These are phyloP conservation scores for Coranthus polyacanthus DNA, from an alignment of 2,797 vertebrate species.

Conservation along the genomic window DNA sequence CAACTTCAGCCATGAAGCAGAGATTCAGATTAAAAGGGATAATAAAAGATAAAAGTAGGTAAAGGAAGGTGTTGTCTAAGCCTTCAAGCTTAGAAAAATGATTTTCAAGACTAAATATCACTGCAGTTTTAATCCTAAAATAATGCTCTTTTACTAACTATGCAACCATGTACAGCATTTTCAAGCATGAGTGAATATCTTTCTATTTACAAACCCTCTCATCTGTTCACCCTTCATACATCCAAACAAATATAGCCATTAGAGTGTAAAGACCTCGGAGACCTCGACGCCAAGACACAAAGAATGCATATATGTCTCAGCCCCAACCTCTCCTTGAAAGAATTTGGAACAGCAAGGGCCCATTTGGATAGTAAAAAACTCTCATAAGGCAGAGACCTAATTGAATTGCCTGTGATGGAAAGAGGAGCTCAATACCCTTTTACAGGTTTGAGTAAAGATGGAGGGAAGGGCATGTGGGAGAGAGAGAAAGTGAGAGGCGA, in stretches of 20 bases:
- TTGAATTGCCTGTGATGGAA: constrained; percentile 78
- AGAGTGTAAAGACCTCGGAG: constrained; percentile 65
- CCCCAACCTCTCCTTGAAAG: constrained; percentile 36
- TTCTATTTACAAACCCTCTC: constrained; percentile 51
- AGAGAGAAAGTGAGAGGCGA: constrained; percentile 53
- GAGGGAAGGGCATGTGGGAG: constrained; percentile 63
- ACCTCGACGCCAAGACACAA: constrained; percentile 66
- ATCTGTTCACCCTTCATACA: constrained; percentile 49
- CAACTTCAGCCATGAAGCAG: background rate
- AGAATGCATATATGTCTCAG: constrained; percentile 37
- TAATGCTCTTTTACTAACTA: constrained; percentile 15
- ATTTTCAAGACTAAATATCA: constrained; percentile 16
- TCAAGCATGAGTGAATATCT: constrained; percentile 15
- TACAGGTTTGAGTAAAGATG: constrained; percentile 73
- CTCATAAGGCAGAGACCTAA: constrained; percentile 71
- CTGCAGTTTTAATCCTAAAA: constrained; percentile 17
- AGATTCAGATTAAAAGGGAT: constrained; percentile 31
- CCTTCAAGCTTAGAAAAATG: constrained; percentile 27
- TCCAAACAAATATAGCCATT: constrained; percentile 63
- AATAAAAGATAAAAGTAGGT: constrained; percentile 22
- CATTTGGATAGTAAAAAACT: constrained; percentile 68
- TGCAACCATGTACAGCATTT: constrained; percentile 18
- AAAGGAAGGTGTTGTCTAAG: constrained; percentile 14
- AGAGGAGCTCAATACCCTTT: constrained; percentile 72
- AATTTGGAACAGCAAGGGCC: constrained; percentile 63